These are phyloP conservation scores for Oxyteleia sp. DNA, from an alignment of 2,888 invertebrate genomes.

Conservation along the genomic window DNA sequence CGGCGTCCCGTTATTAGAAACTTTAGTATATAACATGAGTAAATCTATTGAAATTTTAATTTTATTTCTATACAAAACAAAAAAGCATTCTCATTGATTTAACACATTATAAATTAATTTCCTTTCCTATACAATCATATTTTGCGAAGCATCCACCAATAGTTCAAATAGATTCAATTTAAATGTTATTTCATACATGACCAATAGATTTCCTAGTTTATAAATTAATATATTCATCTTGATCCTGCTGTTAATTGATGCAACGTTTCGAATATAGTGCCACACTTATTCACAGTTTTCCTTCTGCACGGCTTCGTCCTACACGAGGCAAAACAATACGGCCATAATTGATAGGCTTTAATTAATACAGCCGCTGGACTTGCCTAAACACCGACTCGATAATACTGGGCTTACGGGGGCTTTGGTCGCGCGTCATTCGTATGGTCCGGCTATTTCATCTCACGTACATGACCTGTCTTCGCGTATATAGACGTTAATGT, in stretches of 20 bases:
- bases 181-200: too few species aligned
- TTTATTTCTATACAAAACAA: too few species aligned
- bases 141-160: too few species aligned
- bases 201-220: too few species aligned
- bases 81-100: too few species aligned
- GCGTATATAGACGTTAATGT: conserved; percentile 58
- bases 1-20: too few species aligned
- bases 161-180: too few species aligned
- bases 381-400: conserved; percentile 82
- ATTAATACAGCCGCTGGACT: conserved; percentile 80
- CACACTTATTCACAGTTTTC: conserved; percentile 14
- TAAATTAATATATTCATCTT: too few species aligned
- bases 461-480: conserved; percentile 61
- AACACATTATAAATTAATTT: too few species aligned
- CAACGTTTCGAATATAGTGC: background rate
- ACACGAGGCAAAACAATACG: conserved; percentile 73
- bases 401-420: conserved; percentile 84
- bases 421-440: conserved; percentile 82
- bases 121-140: too few species aligned
- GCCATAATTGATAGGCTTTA: conserved; percentile 83
- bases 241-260: background rate
- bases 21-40: too few species aligned
- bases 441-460: conserved; percentile 77
- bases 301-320: conserved; percentile 22
- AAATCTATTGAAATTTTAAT: too few species aligned